These are phyloP conservation scores for Anguilla marmorata DNA, from an alignment of 2,797 vertebrate genomes.

Conservation along the genomic window DNA sequence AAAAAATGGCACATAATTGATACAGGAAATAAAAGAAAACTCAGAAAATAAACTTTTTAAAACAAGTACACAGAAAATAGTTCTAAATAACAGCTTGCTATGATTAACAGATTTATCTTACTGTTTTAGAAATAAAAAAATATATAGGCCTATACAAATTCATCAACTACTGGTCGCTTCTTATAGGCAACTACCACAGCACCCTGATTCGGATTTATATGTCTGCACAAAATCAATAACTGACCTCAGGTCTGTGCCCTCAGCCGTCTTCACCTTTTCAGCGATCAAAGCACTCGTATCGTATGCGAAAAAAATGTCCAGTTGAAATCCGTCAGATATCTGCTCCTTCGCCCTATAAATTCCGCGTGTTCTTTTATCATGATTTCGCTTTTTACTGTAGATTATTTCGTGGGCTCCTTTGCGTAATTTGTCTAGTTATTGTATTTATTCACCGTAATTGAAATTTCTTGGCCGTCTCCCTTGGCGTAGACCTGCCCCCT, in stretches of 20 bases:
- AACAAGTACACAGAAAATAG: neutral
- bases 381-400: neutral
- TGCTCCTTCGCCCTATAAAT: neutral
- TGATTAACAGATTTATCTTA: neutral
- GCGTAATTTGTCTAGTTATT: neutral
- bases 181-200: neutral
- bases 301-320: neutral
- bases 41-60: neutral
- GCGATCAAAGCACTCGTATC: neutral
- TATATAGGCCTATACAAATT: no score
- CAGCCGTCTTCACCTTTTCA: neutral
- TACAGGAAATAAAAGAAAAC: neutral
- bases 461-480: conserved; percentile 32
- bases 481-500: conserved; percentile 66
- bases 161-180: neutral
- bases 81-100: neutral
- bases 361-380: neutral
- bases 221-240: neutral
- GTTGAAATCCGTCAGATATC: neutral
- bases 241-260: neutral
- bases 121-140: neutral
- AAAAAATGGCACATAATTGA: neutral
- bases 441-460: neutral
- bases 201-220: neutral
- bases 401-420: neutral